Evolutionary conservation across 2,888 invertebrate genomes (phyloP), one percentile per base, ranked within the genome.

Genomic region (Electrophaes corylata): DNA sequence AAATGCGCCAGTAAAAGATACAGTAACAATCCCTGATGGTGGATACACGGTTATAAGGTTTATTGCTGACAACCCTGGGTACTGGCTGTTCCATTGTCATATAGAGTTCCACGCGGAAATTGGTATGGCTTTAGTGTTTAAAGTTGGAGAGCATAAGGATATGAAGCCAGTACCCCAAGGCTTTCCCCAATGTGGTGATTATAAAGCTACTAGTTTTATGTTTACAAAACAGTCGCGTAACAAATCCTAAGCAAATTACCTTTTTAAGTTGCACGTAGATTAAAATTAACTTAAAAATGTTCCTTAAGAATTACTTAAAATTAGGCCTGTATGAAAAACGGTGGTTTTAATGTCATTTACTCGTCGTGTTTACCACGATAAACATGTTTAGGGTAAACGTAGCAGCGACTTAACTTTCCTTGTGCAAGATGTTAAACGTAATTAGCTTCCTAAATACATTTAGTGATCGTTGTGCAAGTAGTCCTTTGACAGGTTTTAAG

Each of bases 71-170:
- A 98, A 98, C 87, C 97, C 97, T 69, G 98, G 96, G 10, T 97
- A 95, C 73, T 98, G 97, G 97, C 82, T 98, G 2, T 96, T 98
- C 83, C 98, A 98, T 77, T 98, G 98, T 75, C 98, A 98, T 81
- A 95, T 98, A 48, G 97, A 97, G 74, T 97, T 97, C 76, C 98
- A 98, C 76, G 95, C 96, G 0, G 97, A 97, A 88, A 93, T 97
- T 6, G 98, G 98, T 3, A 98, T 98, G 98, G 95, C 96, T 0
- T 76, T 97, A 39, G 93, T 98, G 0, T 93, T 98, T 57, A 96
- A 97, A 86, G 95, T 98, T 1, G 98, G 98, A 0, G 95, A 97
- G 44, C 93, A 95, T 70, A 83, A 93, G 40, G 94, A 97, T 62
- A 96, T 98, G 94, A 83, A 92, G 0, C 94, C 95, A 0, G 89